phyloP scores from a whole-genome alignment of 2,113 vertebrate species.

The Climacteris rufus region DNA sequence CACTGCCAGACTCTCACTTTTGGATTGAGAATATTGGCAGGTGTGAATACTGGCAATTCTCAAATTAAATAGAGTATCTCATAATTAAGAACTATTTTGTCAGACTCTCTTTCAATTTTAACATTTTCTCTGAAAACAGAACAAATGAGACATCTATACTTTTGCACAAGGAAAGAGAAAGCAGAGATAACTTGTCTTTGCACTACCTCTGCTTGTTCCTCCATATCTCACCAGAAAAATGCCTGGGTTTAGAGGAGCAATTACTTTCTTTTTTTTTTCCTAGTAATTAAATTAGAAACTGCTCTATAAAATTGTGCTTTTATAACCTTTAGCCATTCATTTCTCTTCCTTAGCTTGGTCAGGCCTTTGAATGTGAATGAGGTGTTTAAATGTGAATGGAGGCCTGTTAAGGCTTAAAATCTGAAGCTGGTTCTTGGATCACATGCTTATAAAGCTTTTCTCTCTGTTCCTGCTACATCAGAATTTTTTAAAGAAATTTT shows the following conservation, averaged over 20 bases:
- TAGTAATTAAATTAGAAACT: neutral
- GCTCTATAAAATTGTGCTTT: neutral
- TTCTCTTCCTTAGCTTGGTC: neutral
- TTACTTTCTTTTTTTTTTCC: neutral
- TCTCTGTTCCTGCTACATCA: neutral
- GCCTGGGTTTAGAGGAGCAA: neutral
- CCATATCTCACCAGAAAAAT: neutral
- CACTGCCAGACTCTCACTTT: neutral
- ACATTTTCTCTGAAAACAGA: neutral
- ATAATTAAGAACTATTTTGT: neutral
- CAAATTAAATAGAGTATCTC: neutral
- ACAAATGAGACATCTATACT: neutral
- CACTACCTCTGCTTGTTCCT: neutral
- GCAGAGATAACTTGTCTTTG: neutral
- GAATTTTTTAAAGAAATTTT: neutral
- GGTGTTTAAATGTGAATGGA: neutral
- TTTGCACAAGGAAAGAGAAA: neutral
- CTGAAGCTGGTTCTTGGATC: neutral
- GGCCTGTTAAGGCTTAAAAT: neutral
- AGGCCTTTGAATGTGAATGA: neutral
- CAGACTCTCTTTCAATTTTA: neutral
- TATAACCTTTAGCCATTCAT: neutral
- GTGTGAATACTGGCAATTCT: neutral
- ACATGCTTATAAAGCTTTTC: neutral
- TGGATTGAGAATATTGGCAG: neutral